Base-by-base conservation (phyloP, 2,113 vertebrate genomes). In the Piprites chloris region DNA sequence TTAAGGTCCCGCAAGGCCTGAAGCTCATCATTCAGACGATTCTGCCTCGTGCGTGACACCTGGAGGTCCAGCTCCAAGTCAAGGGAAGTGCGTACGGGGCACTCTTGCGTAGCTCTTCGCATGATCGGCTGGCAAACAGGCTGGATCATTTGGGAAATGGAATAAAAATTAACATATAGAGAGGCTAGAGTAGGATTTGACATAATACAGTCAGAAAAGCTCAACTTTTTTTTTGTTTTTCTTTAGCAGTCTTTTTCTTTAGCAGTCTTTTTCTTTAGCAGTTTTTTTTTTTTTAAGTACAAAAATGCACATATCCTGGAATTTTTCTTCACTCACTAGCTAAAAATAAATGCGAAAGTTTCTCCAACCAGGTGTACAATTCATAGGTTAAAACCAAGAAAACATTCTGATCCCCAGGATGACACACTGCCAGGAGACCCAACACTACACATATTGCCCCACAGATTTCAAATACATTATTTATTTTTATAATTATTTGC, bases 1-100 rank as follows among this genome's bases (percentile, higher is more conserved):
- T 98, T 96, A 9, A 99, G 95, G 89, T 97, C 97, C 84, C 98
- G 26, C 75, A 99, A 93, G 39, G 97, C 97, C 97, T 97, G 98
- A 15, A 99, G 97, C 92, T 99, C 98, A 8, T 98, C 98, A 1
- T 98, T 98, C 79, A 99, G 98, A 7, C 98, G 98, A 6, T 85
- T 98, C 96, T 99, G 98, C 9, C 98, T 97, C 0, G 98, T 98
- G 24, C 98, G 97, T 1, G 98, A 98, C 0, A 98, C 98, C 98
- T 99, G 98, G 15, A 99, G 98, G 75, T 99, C 98, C 98, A 99
- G 97, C 97, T 99, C 98, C 93, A 98, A 89, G 97, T 99, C 98
- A 23, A 99, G 98, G 63, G 98, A 99, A 3, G 98, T 99, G 44
- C 98, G 97, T 1, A n/a, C 46, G 0, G 98, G 97, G 75, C 96